Percentiles rank a stretch among this genome's conserved stretches.
These are phyloP conservation scores for Pentalonia nigronervosa DNA, from an alignment of 1,140 invertebrate species.

Conservation along the genomic window DNA sequence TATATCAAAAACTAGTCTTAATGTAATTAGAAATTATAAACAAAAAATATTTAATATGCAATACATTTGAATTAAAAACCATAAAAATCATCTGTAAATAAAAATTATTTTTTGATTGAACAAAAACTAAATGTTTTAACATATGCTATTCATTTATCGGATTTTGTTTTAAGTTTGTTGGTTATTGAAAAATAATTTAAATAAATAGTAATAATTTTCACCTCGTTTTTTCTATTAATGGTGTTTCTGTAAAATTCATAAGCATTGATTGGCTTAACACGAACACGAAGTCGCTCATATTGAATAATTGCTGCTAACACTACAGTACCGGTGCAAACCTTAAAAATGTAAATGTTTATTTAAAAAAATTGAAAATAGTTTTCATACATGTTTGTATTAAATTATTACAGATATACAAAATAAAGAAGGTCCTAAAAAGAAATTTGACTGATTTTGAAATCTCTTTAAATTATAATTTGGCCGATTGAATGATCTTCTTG, in stretches of 20 bases:
- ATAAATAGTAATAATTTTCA: neutral
- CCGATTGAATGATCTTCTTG: neutral
- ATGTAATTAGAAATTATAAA: neutral
- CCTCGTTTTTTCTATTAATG: neutral
- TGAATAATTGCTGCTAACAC: conserved; percentile 35
- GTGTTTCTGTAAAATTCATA: neutral
- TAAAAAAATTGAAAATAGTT: neutral
- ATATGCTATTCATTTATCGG: neutral
- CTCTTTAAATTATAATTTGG: neutral
- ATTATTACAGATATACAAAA: conserved; percentile 45
- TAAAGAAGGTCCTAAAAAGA: neutral
- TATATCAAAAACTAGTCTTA: neutral
- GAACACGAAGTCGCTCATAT: conserved; percentile 25
- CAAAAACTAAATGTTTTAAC: neutral
- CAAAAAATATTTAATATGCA: neutral
- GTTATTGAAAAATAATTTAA: neutral
- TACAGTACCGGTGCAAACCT: neutral
- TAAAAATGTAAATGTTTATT: neutral
- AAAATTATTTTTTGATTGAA: neutral
- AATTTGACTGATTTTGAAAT: conserved; percentile 3
- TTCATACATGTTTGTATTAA: neutral
- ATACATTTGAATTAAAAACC: neutral
- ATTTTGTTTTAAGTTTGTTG: neutral
- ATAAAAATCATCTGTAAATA: neutral
- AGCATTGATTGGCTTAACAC: neutral